A percentile compares a stretch with the other conserved stretches of the same genome.
phyloP scores from a whole-genome alignment of 2,113 vertebrate species.

The Aptenodytes forsteri region DNA sequence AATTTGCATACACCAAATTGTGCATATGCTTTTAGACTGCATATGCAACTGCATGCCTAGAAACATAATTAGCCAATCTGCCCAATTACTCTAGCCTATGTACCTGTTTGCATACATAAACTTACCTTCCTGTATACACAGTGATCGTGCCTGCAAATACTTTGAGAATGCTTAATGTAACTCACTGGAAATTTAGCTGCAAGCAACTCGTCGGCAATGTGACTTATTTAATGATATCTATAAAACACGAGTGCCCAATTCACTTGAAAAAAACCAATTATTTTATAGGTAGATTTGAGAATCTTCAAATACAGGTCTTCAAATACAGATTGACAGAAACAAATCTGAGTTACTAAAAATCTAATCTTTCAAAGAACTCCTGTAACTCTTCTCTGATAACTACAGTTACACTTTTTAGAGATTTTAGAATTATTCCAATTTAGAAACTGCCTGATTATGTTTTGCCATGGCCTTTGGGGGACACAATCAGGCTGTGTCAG shows the following conservation, averaged over 20 bases:
- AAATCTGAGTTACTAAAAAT: not conserved
- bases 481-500: not conserved
- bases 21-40: not conserved
- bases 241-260: not conserved
- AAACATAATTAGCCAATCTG: conserved; percentile 44
- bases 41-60: not conserved
- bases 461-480: not conserved
- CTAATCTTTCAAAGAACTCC: not conserved
- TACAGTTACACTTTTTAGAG: not conserved
- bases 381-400: not conserved
- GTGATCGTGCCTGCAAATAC: not conserved
- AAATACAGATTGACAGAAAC: not conserved
- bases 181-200: not conserved
- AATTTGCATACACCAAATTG: conserved; percentile 14
- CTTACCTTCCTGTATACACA: conserved; percentile 21
- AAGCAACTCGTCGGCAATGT: not conserved
- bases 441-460: not conserved
- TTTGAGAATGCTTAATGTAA: not conserved
- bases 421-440: not conserved
- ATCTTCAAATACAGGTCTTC: not conserved
- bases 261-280: not conserved
- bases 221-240: not conserved
- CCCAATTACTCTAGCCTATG: conserved; percentile 36
- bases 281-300: not conserved
- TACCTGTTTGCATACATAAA: conserved; percentile 65